phyloP scores from a whole-genome alignment of 2,797 vertebrate genomes.

The Pseudochromis fuscus region DNA sequence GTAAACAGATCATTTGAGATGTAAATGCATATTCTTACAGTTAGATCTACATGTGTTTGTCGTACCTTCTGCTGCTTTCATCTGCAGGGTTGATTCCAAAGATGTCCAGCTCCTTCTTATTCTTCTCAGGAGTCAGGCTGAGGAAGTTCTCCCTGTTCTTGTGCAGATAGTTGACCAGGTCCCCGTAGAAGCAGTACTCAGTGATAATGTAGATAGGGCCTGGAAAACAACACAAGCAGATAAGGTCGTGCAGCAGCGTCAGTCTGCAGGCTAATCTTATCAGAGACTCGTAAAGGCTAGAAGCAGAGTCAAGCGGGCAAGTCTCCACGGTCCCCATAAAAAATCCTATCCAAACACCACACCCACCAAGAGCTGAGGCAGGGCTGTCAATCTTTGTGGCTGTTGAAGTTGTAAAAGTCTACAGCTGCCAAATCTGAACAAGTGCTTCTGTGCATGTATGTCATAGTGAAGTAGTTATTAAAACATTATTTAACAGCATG shows the following conservation, averaged over 20 bases:
- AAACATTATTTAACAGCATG: neutral
- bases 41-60: neutral
- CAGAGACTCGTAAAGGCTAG: slow-evolving; percentile 79
- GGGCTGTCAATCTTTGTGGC: slow-evolving; percentile 42
- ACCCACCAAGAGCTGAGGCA: slow-evolving; percentile 52
- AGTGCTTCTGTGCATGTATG: slow-evolving; percentile 2
- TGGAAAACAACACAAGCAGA: slow-evolving; percentile 73
- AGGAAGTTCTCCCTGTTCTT: slow-evolving; percentile 97
- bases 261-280: slow-evolving; percentile 82
- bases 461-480: slow-evolving; percentile 33
- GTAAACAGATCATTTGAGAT: neutral
- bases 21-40: neutral
- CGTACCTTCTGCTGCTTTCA: slow-evolving; percentile 95
- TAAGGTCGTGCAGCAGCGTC: slow-evolving; percentile 62
- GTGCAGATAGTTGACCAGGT: slow-evolving; percentile 98
- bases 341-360: slow-evolving; percentile 77
- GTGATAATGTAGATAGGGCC: slow-evolving; percentile 99
- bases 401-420: slow-evolving; percentile 32
- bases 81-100: slow-evolving; percentile 95
- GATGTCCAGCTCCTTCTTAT: slow-evolving; percentile 96
- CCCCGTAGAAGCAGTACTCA: slow-evolving; percentile 99
- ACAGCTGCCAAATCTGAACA: slow-evolving; percentile 21
- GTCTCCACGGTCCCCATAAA: slow-evolving; percentile 72
- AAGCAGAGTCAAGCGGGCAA: slow-evolving; percentile 71
- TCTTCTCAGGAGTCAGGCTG: slow-evolving; percentile 90